Evolutionary conservation across 92 coral and sea anemone genomes (phyloP).

Genomic region (Galaxea fascicularis): DNA sequence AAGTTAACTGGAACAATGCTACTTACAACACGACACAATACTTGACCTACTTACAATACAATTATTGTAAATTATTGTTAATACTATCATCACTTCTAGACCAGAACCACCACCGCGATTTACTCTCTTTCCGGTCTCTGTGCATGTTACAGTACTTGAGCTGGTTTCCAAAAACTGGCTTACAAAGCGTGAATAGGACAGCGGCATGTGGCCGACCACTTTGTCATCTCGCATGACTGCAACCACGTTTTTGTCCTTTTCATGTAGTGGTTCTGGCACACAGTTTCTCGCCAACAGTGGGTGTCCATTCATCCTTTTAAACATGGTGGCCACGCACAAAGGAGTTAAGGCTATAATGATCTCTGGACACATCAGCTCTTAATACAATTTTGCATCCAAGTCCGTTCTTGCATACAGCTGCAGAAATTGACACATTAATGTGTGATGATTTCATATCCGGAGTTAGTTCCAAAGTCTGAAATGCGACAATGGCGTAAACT

Average conservation of each 20-base stretch:
- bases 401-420: constrained; percentile 20
- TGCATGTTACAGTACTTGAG: constrained; percentile 33
- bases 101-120: too few relatives aligned
- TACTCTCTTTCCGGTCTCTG: neutral
- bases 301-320: neutral
- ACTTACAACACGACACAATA: too few relatives aligned
- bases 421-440: constrained; percentile 16
- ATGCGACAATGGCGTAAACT: constrained; percentile 4
- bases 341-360: too few relatives aligned
- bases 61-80: too few relatives aligned
- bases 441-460: constrained; percentile 25
- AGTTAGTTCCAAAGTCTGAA: constrained; percentile 22
- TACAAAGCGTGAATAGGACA: constrained; percentile 18
- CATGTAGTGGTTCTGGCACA: neutral
- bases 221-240: constrained; percentile 31
- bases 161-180: constrained; percentile 29
- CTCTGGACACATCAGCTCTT: constrained; percentile 12
- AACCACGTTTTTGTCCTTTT: constrained; percentile 28
- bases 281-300: neutral
- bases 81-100: too few relatives aligned
- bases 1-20: too few relatives aligned
- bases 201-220: constrained; percentile 49
- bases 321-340: too few relatives aligned
- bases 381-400: constrained; percentile 19
- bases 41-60: too few relatives aligned